A percentile compares a stretch with the other conserved stretches of the same genome.
Evolutionary conservation across 2,888 invertebrate genomes (phyloP).

Genomic region (Cantharis rufa): DNA sequence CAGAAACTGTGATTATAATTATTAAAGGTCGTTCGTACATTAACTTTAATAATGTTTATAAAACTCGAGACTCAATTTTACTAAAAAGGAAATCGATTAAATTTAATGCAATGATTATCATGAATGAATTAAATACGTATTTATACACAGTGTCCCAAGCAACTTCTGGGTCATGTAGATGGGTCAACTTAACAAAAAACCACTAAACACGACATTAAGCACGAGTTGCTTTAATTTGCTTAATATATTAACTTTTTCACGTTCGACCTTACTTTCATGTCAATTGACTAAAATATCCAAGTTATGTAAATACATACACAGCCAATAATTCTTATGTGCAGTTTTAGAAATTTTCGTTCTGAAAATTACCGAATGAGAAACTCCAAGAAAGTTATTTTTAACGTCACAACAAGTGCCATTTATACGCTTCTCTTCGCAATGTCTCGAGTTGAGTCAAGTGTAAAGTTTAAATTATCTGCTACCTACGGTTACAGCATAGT

Average conservation of each 20-base stretch:
- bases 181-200: not conserved
- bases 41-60: not conserved
- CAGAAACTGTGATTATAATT: not conserved
- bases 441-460: not conserved
- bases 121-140: not conserved
- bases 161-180: not conserved
- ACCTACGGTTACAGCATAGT: not conserved
- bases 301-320: too few species aligned
- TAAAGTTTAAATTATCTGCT: not conserved
- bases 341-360: too few species aligned
- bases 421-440: not conserved
- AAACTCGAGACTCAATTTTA: not conserved
- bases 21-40: not conserved
- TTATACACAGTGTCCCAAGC: not conserved
- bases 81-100: not conserved
- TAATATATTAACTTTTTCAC: not conserved
- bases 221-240: not conserved
- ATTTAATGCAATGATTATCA: not conserved
- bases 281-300: not conserved
- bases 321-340: too few species aligned
- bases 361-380: too few species aligned
- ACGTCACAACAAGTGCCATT: not conserved
- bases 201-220: not conserved
- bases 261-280: not conserved
- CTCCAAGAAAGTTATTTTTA: too few species aligned